Base-by-base conservation (phyloP, 1,140 invertebrate species). In the Drosophila rufa region DNA sequence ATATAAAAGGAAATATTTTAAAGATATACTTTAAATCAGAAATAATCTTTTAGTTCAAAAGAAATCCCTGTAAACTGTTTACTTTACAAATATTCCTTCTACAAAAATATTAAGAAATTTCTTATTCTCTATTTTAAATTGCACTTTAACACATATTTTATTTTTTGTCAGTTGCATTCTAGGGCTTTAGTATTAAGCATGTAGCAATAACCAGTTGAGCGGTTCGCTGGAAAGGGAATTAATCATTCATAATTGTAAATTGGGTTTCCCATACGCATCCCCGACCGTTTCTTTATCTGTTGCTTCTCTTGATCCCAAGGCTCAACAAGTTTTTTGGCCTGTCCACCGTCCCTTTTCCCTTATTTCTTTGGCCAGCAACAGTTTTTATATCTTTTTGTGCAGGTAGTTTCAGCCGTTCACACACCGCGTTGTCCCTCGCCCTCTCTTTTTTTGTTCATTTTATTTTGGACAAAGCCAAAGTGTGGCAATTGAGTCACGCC, bases 201-300 rank as follows among this genome's bases (percentile, higher is more conserved):
- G 69, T 61, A 78, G 64, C 45, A 57, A 60, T 60, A 78, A 69
- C 74, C 70, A 73, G 67, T 74, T 73, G 46, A 74, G 46, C 7
- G 42, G 68, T 62, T 64, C 30, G 7, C 64, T 51, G 56, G 62
- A 77, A 69, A 69, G 53, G 57, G 67, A 64, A 73, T 79, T 64
- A 79, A 79, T 79, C 76, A 73, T 79, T 62, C 66, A 78, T 79
- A 79, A 79, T 79, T 79, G 76, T 79, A 79, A 79, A 79, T 78
- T 61, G 75, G 55, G 53, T 60, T 74, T 59, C 68, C 69, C 50
- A 60, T 22, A 56, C 45, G 47, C 36, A 45, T 45, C 45, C 45
- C 69, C 67, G 47, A 36, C 30, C 22, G 38, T 74, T 73, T 73
- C 68, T 74, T 74, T 74, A 74, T 74, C 70, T 73, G 53, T 60